A percentile compares a stretch with the other conserved stretches of the same genome.
phyloP scores from a whole-genome alignment of 2,797 vertebrate genomes.

The Pseudocheirus occidentalis region DNA sequence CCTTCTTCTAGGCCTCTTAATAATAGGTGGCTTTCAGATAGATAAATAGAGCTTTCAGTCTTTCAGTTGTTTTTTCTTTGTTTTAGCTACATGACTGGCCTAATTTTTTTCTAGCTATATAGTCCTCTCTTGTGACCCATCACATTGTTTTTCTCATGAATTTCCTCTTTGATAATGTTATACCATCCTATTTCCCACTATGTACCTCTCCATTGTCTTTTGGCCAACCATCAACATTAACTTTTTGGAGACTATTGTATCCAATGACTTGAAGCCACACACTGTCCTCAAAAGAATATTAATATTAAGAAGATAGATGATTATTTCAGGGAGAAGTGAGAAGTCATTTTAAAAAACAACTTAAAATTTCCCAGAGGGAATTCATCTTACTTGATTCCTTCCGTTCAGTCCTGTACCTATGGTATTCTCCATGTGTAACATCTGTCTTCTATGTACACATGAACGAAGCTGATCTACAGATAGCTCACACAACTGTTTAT shows the following conservation, averaged over 20 bases:
- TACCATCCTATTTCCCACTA: neutral
- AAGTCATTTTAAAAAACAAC: neutral
- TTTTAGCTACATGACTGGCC: too few species aligned
- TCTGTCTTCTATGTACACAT: neutral
- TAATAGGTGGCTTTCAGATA: too few species aligned
- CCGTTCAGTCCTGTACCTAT: neutral
- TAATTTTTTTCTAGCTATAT: neutral
- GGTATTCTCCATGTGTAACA: neutral
- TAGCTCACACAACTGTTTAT: too few species aligned
- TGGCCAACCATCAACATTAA: neutral
- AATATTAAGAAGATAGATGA: neutral
- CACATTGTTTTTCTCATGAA: neutral
- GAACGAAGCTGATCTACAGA: too few species aligned
- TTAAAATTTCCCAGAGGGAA: neutral
- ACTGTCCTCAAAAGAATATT: neutral
- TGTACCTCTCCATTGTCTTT: neutral
- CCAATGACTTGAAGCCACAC: neutral
- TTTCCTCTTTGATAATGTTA: neutral
- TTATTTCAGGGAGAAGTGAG: neutral
- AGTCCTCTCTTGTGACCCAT: neutral
- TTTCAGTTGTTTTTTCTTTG: too few species aligned
- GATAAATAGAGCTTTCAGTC: too few species aligned
- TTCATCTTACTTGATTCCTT: neutral
- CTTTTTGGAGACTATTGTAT: neutral
- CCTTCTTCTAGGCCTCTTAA: too few species aligned